phyloP scores from a whole-genome alignment of 2,888 invertebrate species.

The Ophioninae sp. region DNA sequence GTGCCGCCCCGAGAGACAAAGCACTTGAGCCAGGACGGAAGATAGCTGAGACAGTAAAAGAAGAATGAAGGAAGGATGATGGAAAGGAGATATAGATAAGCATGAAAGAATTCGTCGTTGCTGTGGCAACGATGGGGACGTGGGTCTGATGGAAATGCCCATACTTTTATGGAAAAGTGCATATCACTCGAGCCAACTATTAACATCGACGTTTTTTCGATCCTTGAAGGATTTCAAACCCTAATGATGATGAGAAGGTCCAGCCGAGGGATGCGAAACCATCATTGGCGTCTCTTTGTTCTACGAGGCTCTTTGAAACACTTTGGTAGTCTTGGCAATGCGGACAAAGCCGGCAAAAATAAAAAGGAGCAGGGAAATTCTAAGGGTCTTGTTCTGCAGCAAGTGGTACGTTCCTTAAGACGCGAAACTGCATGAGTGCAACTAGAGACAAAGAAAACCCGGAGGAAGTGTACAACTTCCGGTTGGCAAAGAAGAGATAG shows the following conservation, averaged over 20 bases:
- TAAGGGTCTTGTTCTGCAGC: conserved; percentile 17
- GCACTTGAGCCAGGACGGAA: conserved; percentile 16
- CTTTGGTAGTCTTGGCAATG: not conserved
- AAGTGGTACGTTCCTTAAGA: conserved; percentile 8
- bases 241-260: not conserved
- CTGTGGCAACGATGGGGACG: conserved; percentile 35
- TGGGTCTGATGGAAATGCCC: conserved; percentile 13
- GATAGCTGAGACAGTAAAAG: conserved; percentile 7
- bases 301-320: not conserved
- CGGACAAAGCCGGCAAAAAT: conserved; percentile 27
- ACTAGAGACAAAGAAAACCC: conserved; percentile 26
- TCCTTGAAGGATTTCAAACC: not conserved
- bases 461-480: conserved; percentile 53
- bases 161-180: conserved; percentile 20
- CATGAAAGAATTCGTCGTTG: conserved; percentile 16
- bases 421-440: conserved; percentile 36
- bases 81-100: conserved; percentile 19
- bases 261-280: not conserved
- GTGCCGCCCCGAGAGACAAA: conserved; percentile 29
- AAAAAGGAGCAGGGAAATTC: conserved; percentile 6
- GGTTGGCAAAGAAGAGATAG: conserved; percentile 31
- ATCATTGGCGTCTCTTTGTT: not conserved
- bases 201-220: not conserved
- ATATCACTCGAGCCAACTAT: not conserved
- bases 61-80: not conserved